phyloP scores from a whole-genome alignment of 2,113 vertebrate genomes.

The Bubalus kerabau region DNA sequence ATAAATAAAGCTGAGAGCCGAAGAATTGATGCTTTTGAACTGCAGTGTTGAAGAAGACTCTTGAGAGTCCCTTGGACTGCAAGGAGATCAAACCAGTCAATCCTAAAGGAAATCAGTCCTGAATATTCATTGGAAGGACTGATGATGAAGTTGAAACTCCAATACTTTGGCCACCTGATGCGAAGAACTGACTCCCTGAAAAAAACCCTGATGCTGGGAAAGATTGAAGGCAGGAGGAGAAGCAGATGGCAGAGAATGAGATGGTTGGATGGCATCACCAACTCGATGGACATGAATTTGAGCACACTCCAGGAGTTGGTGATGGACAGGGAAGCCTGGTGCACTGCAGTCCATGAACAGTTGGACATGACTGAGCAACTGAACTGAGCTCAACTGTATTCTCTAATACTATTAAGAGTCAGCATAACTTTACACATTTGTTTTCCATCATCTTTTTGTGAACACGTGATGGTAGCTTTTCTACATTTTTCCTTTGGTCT shows the following conservation, averaged over 20 bases:
- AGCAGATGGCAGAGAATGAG: too few relatives aligned
- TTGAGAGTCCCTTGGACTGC: not conserved
- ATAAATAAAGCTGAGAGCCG: not conserved
- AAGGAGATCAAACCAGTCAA: not conserved
- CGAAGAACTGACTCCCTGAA: not conserved
- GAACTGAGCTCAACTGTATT: not conserved
- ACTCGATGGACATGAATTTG: too few relatives aligned
- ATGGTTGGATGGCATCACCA: too few relatives aligned
- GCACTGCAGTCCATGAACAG: not conserved
- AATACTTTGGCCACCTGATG: not conserved
- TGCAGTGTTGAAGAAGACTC: not conserved
- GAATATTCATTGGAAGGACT: not conserved
- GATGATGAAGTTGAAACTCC: not conserved
- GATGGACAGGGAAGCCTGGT: too few relatives aligned
- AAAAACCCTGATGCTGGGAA: not conserved
- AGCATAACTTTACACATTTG: not conserved
- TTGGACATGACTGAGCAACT: rapidly evolving
- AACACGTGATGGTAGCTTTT: not conserved
- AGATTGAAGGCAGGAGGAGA: not conserved
- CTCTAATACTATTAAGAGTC: not conserved
- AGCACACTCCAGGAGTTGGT: too few relatives aligned
- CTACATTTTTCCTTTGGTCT: not conserved
- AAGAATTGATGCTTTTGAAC: not conserved
- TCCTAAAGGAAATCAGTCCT: not conserved
- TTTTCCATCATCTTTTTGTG: not conserved